Percentiles rank a stretch among this genome's conserved stretches.
phyloP scores from a whole-genome alignment of 2,113 vertebrate species.

The Setophaga kirtlandii region DNA sequence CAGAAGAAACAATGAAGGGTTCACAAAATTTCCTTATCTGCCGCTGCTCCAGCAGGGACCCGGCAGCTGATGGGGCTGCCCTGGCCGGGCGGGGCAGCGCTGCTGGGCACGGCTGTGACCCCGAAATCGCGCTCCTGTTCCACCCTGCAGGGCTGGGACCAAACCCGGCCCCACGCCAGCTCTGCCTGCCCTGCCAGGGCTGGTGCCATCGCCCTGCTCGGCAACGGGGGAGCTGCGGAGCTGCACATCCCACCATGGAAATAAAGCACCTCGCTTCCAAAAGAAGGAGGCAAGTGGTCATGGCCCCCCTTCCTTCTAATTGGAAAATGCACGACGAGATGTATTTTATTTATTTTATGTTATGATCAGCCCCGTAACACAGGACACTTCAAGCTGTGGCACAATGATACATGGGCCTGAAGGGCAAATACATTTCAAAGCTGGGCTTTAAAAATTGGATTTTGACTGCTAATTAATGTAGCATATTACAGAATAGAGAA shows the following conservation, averaged over 20 bases:
- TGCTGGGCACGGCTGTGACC: background rate
- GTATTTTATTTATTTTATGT: background rate
- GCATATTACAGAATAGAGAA: background rate
- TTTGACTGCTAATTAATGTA: conserved; percentile 37
- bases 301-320: too few species aligned
- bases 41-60: background rate
- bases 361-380: background rate
- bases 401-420: background rate
- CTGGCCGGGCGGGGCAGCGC: background rate
- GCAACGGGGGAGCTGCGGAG: background rate
- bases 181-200: background rate
- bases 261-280: background rate
- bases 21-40: background rate
- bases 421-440: conserved; percentile 6
- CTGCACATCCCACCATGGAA: background rate
- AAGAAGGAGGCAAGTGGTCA: background rate
- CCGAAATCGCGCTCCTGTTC: background rate
- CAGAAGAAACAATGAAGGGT: background rate
- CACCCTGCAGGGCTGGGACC: fast-evolving
- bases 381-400: background rate
- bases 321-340: background rate
- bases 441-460: conserved; percentile 25
- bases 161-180: background rate
- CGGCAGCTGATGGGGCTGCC: background rate
- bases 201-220: background rate